phyloP scores from a whole-genome alignment of 2,797 vertebrate genomes.

The Erpetoichthys calabaricus region DNA sequence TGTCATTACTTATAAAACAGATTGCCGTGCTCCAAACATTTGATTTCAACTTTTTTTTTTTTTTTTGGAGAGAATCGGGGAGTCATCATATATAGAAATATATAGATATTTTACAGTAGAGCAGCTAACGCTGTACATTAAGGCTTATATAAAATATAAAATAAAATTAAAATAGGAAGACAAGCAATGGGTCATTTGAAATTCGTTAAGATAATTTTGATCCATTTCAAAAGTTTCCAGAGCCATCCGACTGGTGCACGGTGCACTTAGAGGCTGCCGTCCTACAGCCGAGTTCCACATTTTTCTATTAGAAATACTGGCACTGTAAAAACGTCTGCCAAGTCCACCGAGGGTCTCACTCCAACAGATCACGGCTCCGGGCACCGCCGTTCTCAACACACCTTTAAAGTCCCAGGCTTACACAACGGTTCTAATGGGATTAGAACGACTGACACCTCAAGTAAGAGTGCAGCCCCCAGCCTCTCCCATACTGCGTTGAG shows the following conservation, averaged over 20 bases:
- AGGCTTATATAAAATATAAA: slow-evolving; percentile 75
- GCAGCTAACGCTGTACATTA: slow-evolving; percentile 69
- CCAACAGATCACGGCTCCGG: background rate
- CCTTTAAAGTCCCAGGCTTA: too few relatives aligned
- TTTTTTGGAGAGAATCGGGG: slow-evolving; percentile 52
- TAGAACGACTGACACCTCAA: too few relatives aligned
- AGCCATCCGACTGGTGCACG: slow-evolving; percentile 23
- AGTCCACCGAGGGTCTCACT: background rate
- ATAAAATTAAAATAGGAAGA: slow-evolving; percentile 56
- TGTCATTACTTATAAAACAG: slow-evolving; percentile 38
- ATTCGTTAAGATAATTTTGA: slow-evolving; percentile 17
- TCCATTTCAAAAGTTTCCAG: slow-evolving; percentile 25
- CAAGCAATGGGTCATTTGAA: too few relatives aligned
- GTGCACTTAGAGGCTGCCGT: slow-evolving; percentile 36
- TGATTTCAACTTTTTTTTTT: slow-evolving; percentile 9
- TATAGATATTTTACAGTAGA: slow-evolving; percentile 67
- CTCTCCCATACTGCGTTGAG: too few relatives aligned
- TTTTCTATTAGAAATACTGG: background rate
- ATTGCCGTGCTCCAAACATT: background rate
- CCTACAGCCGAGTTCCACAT: slow-evolving; percentile 5
- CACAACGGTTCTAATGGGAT: too few relatives aligned
- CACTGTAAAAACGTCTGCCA: background rate
- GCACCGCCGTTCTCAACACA: too few relatives aligned
- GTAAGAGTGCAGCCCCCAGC: too few relatives aligned
- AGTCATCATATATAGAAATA: slow-evolving; percentile 36